A percentile compares a stretch with the other conserved stretches of the same genome.
Evolutionary conservation across 1,140 invertebrate genomes (phyloP).

Genomic region (Trinorchestia longiramus): DNA sequence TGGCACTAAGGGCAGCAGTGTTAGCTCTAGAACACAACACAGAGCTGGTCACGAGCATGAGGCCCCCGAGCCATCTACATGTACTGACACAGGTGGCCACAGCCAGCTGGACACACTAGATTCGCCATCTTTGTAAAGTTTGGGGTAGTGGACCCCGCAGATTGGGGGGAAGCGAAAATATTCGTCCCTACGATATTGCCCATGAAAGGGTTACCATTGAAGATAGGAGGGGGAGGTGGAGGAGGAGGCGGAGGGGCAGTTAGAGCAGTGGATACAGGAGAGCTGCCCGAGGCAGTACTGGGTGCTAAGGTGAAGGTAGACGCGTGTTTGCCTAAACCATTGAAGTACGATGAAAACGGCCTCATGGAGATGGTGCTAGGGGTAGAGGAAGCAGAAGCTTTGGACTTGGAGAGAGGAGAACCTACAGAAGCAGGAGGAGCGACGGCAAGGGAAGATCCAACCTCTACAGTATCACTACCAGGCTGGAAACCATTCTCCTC

Average conservation of each 20-base stretch:
- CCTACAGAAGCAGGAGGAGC: neutral
- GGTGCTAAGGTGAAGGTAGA: neutral
- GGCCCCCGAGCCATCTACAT: neutral
- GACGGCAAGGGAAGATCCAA: neutral
- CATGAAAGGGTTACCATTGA: constrained; percentile 44
- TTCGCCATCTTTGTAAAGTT: constrained; percentile 46
- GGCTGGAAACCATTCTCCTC: neutral
- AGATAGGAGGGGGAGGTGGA: neutral
- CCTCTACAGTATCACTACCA: neutral
- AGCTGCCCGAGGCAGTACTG: neutral
- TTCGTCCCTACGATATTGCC: constrained; percentile 28
- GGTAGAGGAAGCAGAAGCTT: neutral
- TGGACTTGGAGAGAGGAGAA: neutral
- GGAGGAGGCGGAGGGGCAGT: neutral
- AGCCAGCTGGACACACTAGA: constrained; percentile 28
- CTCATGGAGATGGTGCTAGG: constrained; percentile 7
- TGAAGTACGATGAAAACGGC: constrained; percentile 43
- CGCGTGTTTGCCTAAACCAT: constrained; percentile 41
- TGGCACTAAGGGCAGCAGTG: neutral
- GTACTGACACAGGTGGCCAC: constrained; percentile 30
- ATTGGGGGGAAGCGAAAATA: neutral
- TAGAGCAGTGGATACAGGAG: neutral
- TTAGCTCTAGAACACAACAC: neutral
- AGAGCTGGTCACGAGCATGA: neutral
- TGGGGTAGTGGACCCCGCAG: neutral